Evolutionary conservation across 1,140 invertebrate genomes (phyloP), one percentile per base, ranked within the genome.

Genomic region (Batillaria attramentaria): DNA sequence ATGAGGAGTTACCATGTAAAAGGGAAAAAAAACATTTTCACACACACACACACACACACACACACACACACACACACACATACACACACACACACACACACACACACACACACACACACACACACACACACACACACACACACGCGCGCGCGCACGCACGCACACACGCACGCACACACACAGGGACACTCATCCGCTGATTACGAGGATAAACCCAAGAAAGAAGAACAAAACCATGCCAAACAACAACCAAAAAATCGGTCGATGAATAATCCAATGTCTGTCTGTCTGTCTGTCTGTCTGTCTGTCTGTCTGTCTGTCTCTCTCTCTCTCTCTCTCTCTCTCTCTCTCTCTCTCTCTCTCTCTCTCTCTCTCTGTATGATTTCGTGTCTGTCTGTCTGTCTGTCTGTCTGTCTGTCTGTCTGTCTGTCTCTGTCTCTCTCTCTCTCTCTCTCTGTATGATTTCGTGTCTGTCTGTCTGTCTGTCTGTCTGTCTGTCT

Each of bases 21-120:
- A 50, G 72, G 72, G 46, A 73, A 73, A 57, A 57, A 73, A 50
- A 57, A 24, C 4, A n/a, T 60, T 24, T 28, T 6, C 57, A n/a
- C 62, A 69, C 35, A 41, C 20, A n/a, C 66, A 41, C 66, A 33
- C 37, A 41, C 28, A 24, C 62, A 33, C 66, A 24, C 35, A 69
- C 66, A 69, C 66, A n/a, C 66, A 18, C 66, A 69, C 37, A 41
- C 37, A 24, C 66, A 69, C 62, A n/a, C n/a, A n/a, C n/a, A n/a
- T 35, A 66, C 20, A 66, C 28, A 33, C 20, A 66, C 62, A 66
- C 20, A 33, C 62, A 66, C 28, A 66, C n/a, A 69, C 37, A n/a
- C 66, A 69, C 28, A 33, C 35, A 69, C 20, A n/a, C 62, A 69
- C 20, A 28, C 37, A 33, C 66, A 41, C 37, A 33, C 2, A 41